phyloP scores from a whole-genome alignment of 2,797 vertebrate genomes.

The Oreonectes daqikongensis region DNA sequence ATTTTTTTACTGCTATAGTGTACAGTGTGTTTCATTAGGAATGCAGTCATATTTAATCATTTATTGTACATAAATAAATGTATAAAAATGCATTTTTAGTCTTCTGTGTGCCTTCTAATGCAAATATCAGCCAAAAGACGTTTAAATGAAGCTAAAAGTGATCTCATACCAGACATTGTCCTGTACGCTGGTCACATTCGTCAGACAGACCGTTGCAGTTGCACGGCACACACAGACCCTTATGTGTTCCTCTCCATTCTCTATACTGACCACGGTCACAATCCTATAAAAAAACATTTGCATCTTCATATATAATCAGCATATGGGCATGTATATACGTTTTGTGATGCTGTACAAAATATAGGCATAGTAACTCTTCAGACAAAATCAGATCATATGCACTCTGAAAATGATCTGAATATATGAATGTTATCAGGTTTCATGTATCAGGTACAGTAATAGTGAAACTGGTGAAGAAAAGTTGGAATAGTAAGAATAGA shows the following conservation, averaged over 20 bases:
- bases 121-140: too few species aligned
- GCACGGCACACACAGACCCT: conserved; percentile 81
- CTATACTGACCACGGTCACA: conserved; percentile 83
- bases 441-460: not conserved
- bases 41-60: too few species aligned
- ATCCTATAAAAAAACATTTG: conserved; percentile 64
- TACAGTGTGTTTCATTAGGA: too few species aligned
- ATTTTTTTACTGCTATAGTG: too few species aligned
- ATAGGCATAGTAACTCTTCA: too few species aligned
- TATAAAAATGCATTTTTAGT: too few species aligned
- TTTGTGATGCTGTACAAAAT: not conserved
- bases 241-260: conserved; percentile 63
- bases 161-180: conserved; percentile 82
- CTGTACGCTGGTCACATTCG: conserved; percentile 79
- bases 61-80: too few species aligned
- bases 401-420: too few species aligned
- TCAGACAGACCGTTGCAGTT: conserved; percentile 83
- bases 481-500: not conserved
- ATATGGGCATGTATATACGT: not conserved
- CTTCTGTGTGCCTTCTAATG: too few species aligned
- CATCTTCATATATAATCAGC: not conserved
- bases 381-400: too few species aligned
- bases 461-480: not conserved
- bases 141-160: conserved; percentile 41
- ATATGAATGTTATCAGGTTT: too few species aligned